These are phyloP conservation scores for Patiria pectinifera DNA, from an alignment of 53 echinoderm and acorn worm genomes.

Conservation along the genomic window DNA sequence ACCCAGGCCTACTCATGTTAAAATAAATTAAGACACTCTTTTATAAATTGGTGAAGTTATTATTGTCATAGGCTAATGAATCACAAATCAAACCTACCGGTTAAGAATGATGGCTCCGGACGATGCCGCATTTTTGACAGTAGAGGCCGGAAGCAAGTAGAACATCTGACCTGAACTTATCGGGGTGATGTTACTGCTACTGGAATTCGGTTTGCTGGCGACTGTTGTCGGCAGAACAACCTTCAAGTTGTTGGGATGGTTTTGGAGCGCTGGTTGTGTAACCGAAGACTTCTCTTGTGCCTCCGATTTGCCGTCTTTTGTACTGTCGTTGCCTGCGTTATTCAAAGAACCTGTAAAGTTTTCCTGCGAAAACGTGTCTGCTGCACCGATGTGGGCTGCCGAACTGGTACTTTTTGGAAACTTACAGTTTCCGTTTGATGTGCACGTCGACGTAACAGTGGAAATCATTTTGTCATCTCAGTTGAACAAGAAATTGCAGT, in stretches of 20 bases:
- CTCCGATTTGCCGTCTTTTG: not conserved
- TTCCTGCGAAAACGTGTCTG: not conserved
- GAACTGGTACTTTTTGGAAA: not conserved
- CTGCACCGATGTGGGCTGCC: not conserved
- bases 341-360: not conserved
- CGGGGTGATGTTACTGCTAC: not conserved
- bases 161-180: slow-evolving; percentile 14
- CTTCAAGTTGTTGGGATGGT: not conserved
- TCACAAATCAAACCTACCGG: not conserved
- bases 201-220: not conserved
- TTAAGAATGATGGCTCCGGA: not conserved
- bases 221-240: not conserved
- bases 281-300: not conserved
- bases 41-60: not conserved
- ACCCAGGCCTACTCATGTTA: no score
- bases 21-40: no score
- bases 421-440: not conserved
- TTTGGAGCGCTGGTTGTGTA: not conserved
- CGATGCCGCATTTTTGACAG: slow-evolving; percentile 15
- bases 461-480: not conserved
- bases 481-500: not conserved
- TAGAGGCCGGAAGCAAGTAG: slow-evolving; percentile 24
- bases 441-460: not conserved
- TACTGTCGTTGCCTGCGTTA: not conserved
- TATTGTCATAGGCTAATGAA: not conserved